Percentiles rank a stretch among this genome's conserved stretches.
These are phyloP conservation scores for Aegotheles bennettii DNA, from an alignment of 2,113 vertebrate species.

Conservation along the genomic window DNA sequence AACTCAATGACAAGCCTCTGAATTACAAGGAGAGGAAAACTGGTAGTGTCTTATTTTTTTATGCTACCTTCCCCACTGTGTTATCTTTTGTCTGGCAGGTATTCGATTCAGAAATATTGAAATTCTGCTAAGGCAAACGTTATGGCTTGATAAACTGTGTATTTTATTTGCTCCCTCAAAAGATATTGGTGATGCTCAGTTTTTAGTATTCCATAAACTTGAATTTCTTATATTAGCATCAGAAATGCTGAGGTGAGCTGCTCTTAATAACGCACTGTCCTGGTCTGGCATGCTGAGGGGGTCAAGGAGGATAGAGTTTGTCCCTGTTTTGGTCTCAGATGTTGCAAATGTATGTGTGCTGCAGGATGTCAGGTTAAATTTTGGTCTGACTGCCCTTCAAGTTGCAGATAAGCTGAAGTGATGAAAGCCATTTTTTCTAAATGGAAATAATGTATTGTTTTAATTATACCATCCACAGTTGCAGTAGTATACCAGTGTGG, in stretches of 20 bases:
- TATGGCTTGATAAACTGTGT: neutral
- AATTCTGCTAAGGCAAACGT: neutral
- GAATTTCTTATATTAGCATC: neutral
- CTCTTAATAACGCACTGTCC: neutral
- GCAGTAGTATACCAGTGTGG: neutral
- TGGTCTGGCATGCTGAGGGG: neutral
- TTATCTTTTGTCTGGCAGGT: neutral
- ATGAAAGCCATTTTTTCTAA: constrained; percentile 9
- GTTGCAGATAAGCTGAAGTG: neutral
- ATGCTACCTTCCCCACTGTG: neutral
- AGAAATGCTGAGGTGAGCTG: neutral
- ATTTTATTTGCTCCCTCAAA: neutral
- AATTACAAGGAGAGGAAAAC: neutral
- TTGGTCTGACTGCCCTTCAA: neutral
- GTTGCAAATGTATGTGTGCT: neutral
- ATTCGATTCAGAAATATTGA: neutral
- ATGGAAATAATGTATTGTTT: constrained; percentile 1
- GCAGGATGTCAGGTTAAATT: neutral
- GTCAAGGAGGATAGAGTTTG: neutral
- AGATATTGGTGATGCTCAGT: neutral
- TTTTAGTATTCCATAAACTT: neutral
- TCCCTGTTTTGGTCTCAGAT: neutral
- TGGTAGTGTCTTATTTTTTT: neutral
- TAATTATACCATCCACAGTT: neutral
- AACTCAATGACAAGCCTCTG: neutral